Conservation (phyloP, 2,888 invertebrate genomes). For the Patella caerulea region DNA sequence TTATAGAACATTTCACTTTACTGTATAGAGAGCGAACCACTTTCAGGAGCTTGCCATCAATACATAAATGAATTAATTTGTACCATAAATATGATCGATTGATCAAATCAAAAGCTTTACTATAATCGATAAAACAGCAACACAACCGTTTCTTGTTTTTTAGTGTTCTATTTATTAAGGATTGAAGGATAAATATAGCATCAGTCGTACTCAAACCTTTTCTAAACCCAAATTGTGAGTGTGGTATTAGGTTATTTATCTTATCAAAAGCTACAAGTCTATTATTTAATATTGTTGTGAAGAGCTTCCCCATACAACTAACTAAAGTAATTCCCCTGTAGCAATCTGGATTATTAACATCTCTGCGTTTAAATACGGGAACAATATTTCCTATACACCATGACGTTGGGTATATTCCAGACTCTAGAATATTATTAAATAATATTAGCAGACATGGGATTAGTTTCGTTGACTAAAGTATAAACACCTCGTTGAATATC, state of each 20-base stretch:
- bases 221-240: not conserved
- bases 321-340: conserved; percentile 3
- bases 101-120: conserved; percentile 6
- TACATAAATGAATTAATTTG: not conserved
- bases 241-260: not conserved
- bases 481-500: conserved; percentile 17
- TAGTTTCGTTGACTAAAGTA: not conserved
- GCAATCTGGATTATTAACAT: not conserved
- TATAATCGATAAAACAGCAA: conserved; percentile 4
- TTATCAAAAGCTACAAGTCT: conserved; percentile 1
- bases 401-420: conserved; percentile 7
- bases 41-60: not conserved
- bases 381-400: conserved; percentile 16
- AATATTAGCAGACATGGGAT: not conserved
- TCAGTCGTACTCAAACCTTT: not conserved
- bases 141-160: not conserved
- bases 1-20: conserved; percentile 4
- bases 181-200: not conserved
- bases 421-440: conserved; percentile 14
- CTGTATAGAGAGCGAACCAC: not conserved
- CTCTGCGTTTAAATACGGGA: conserved; percentile 17
- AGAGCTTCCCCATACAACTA: conserved; percentile 1
- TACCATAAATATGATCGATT: conserved; percentile 4
- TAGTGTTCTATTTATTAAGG: not conserved
- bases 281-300: not conserved